phyloP scores from a whole-genome alignment of 2,797 vertebrate species.

The Siniperca obscura region DNA sequence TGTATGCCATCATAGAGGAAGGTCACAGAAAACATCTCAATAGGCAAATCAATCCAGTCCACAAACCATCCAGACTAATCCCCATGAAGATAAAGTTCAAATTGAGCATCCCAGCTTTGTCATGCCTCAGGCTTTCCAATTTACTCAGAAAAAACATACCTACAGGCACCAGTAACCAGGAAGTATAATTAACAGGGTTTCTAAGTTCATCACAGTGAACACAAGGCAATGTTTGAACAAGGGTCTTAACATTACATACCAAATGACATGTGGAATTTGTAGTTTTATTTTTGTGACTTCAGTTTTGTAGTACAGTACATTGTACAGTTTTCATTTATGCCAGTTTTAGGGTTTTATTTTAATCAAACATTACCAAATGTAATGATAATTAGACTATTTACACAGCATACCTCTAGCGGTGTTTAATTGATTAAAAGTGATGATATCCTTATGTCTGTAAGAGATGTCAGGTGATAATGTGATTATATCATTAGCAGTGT shows the following conservation, averaged over 20 bases:
- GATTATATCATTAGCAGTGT: conserved; percentile 11
- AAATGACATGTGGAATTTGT: background rate
- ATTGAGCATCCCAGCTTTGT: conserved; percentile 46
- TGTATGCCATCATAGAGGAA: conserved; percentile 11
- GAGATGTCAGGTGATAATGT: conserved; percentile 1
- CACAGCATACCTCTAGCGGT: too few species aligned
- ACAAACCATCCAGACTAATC: conserved; percentile 31
- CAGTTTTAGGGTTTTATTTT: background rate
- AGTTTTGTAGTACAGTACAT: background rate
- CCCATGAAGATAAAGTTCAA: conserved; percentile 4
- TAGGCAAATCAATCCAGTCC: conserved; percentile 11
- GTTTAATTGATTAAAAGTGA: background rate
- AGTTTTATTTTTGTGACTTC: background rate
- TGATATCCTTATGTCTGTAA: background rate
- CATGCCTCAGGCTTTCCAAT: conserved; percentile 33
- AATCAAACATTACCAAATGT: background rate
- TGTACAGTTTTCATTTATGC: background rate
- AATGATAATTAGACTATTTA: background rate
- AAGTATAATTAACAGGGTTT: conserved; percentile 17
- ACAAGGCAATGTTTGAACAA: conserved; percentile 31
- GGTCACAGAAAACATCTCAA: conserved; percentile 19
- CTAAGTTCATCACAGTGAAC: conserved; percentile 25
- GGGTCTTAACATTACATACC: conserved; percentile 1
- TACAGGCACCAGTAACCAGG: conserved; percentile 35
- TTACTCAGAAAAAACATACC: conserved; percentile 6